Evolutionary conservation across 2,797 vertebrate species (phyloP).

Genomic region (Hirundo rustica): DNA sequence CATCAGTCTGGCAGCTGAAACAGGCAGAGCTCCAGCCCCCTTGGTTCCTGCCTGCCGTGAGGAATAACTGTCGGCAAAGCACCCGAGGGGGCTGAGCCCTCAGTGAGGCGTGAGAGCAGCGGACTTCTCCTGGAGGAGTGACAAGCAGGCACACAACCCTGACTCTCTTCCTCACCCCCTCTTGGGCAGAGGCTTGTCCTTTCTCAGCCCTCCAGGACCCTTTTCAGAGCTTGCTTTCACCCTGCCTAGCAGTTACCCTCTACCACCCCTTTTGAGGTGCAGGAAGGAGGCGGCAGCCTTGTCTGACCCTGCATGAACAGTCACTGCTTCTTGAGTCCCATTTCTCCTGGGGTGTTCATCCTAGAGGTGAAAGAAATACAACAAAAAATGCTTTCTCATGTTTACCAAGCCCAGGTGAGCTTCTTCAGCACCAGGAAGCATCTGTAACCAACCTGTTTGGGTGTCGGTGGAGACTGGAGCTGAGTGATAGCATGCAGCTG

Average conservation of each 20-base stretch:
- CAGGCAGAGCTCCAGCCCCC: background rate
- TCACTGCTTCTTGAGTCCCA: background rate
- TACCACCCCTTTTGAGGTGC: background rate
- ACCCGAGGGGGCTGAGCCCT: background rate
- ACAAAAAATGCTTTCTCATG: accelerated
- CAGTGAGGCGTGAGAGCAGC: background rate
- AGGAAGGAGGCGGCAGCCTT: accelerated
- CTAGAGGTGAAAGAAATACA: background rate
- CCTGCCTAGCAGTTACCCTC: background rate
- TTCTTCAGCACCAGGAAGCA: background rate
- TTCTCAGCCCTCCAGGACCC: background rate
- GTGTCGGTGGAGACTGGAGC: background rate
- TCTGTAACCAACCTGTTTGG: accelerated
- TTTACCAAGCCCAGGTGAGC: background rate
- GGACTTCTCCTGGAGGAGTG: background rate
- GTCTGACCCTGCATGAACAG: background rate
- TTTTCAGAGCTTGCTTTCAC: background rate
- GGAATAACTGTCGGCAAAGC: background rate
- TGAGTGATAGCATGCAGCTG: background rate
- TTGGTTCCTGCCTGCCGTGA: background rate
- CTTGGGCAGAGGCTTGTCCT: background rate
- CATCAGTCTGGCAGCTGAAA: background rate
- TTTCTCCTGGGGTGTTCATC: background rate
- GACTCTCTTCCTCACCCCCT: background rate
- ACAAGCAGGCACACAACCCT: background rate